These are phyloP conservation scores for Austrolebias charrua DNA, from an alignment of 2,797 vertebrate genomes.

Conservation along the genomic window DNA sequence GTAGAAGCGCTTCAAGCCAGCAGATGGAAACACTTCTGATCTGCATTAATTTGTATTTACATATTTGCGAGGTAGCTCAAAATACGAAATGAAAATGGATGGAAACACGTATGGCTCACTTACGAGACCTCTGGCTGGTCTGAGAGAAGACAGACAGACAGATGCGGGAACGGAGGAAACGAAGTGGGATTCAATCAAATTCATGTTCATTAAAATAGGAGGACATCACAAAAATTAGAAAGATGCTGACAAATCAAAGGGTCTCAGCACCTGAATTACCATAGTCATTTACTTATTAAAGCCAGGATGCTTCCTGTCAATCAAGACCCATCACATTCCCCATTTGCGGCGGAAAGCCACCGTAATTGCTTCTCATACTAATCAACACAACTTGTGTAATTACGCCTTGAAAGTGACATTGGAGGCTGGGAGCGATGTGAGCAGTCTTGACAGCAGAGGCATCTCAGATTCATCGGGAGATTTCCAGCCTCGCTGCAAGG, in stretches of 20 bases:
- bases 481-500: constrained; percentile 74
- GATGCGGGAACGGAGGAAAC: constrained; percentile 40
- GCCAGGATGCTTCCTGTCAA: constrained; percentile 85
- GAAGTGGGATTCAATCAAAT: constrained; percentile 69
- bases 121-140: constrained; percentile 44
- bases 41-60: no score
- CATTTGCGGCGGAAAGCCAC: constrained; percentile 83
- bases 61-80: no score
- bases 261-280: constrained; percentile 85
- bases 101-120: no score
- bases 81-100: no score
- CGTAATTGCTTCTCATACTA: constrained; percentile 88
- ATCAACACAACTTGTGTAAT: constrained; percentile 89
- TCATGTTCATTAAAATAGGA: constrained; percentile 80
- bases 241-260: constrained; percentile 85
- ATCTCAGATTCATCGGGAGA: constrained; percentile 80
- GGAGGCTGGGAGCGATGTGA: constrained; percentile 80
- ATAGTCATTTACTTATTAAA: constrained; percentile 88
- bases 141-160: constrained; percentile 37
- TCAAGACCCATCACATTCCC: constrained; percentile 83
- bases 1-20: no score
- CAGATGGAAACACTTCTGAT: no score
- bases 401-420: constrained; percentile 88
- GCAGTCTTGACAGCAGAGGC: constrained; percentile 79
- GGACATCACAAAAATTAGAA: constrained; percentile 73